A percentile compares a stretch with the other conserved stretches of the same genome.
These are phyloP conservation scores for Rhopilema esculentum DNA, from an alignment of 30 jellyfish, hydroid and myxozoan genomes.

Conservation along the genomic window DNA sequence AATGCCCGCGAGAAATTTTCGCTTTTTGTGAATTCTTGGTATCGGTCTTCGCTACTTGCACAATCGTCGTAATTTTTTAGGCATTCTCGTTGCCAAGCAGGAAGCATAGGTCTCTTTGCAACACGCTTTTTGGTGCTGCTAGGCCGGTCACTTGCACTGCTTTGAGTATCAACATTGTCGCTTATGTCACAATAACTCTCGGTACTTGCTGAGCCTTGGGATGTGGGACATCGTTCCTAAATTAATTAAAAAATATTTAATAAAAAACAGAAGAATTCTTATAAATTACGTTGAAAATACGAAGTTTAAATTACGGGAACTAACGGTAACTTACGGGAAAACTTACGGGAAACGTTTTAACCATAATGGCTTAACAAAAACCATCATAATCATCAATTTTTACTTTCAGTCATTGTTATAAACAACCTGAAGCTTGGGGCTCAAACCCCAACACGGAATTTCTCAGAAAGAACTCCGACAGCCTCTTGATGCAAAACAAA, in stretches of 20 bases:
- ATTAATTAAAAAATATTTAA: background rate
- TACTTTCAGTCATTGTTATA: too few relatives aligned
- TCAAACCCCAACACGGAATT: too few relatives aligned
- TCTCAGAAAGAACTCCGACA: too few relatives aligned
- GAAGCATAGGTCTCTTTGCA: constrained; percentile 51
- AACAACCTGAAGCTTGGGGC: too few relatives aligned
- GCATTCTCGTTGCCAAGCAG: constrained; percentile 74
- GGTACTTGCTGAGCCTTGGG: constrained; percentile 57
- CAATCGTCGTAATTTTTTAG: constrained; percentile 40
- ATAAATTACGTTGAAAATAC: too few relatives aligned
- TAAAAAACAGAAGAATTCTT: background rate
- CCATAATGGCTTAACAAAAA: too few relatives aligned
- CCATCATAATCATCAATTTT: too few relatives aligned
- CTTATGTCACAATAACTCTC: constrained; percentile 69
- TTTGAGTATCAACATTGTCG: constrained; percentile 45
- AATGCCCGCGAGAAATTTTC: constrained; percentile 10
- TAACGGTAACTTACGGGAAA: too few relatives aligned
- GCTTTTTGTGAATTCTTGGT: constrained; percentile 43
- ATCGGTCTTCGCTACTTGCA: background rate
- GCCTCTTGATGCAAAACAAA: too few relatives aligned
- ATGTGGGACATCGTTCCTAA: constrained; percentile 63
- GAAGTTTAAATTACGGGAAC: too few relatives aligned
- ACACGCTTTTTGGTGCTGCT: constrained; percentile 36
- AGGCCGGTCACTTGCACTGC: constrained; percentile 39
- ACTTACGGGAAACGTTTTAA: too few relatives aligned